Conservation (phyloP, 2,888 invertebrate species). For the Lasioglossum figueresi region DNA sequence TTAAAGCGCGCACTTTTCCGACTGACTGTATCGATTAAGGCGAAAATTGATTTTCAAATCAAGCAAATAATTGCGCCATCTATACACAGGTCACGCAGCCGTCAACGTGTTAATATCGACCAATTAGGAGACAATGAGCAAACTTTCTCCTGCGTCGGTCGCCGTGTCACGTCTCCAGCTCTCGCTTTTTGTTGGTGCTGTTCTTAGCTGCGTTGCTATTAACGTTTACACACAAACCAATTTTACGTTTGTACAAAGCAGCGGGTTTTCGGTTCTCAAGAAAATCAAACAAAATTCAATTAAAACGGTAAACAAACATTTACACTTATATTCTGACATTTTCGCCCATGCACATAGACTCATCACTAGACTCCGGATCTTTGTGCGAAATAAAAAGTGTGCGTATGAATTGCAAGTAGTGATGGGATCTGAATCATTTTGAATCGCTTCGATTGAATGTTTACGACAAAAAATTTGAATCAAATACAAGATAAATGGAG, state of each 20-base stretch:
- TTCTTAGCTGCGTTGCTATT: not conserved
- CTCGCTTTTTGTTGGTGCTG: not conserved
- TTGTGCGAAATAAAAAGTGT: too few species aligned
- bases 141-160: not conserved
- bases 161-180: not conserved
- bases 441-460: too few species aligned
- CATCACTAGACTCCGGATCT: too few species aligned
- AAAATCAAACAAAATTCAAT: not conserved
- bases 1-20: not conserved
- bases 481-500: too few species aligned
- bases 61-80: not conserved
- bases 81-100: not conserved
- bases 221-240: not conserved
- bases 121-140: conserved; percentile 3
- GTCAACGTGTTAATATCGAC: conserved; percentile 1
- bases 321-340: not conserved
- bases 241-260: not conserved
- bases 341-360: not conserved
- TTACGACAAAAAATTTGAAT: too few species aligned
- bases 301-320: not conserved
- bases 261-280: not conserved
- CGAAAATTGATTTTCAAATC: not conserved
- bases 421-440: too few species aligned
- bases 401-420: too few species aligned
- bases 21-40: not conserved